phyloP scores from a whole-genome alignment of 2,888 invertebrate species.

The Sminthurides aquaticus region DNA sequence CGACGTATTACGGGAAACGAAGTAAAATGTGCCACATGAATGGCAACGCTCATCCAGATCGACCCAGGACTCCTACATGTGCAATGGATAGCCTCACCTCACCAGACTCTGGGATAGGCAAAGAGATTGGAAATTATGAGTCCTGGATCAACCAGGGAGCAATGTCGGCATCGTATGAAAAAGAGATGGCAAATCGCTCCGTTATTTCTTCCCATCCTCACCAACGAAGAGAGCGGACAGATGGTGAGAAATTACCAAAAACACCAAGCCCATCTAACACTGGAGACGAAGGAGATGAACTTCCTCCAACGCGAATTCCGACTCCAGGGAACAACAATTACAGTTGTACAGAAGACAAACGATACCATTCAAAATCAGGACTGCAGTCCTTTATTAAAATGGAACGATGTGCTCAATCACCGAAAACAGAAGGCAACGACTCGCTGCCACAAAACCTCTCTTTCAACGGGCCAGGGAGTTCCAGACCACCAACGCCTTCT shows the following conservation, averaged over 20 bases:
- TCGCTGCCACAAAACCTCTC: not conserved
- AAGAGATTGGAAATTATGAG: slow-evolving; percentile 27
- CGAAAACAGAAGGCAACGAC: not conserved
- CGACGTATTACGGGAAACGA: slow-evolving; percentile 4
- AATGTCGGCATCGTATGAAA: not conserved
- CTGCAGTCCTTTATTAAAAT: not conserved
- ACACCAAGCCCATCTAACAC: slow-evolving; percentile 41
- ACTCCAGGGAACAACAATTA: slow-evolving; percentile 21
- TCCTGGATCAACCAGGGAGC: slow-evolving; percentile 25
- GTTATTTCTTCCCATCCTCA: too few species aligned
- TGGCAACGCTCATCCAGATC: slow-evolving; percentile 32
- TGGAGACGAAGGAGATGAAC: slow-evolving; percentile 26
- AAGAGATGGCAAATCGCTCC: not conserved
- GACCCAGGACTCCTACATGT: slow-evolving; percentile 41
- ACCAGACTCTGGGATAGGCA: slow-evolving; percentile 75
- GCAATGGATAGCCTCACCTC: slow-evolving; percentile 67
- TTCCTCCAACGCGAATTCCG: slow-evolving; percentile 6
- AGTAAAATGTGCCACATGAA: not conserved
- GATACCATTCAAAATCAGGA: not conserved
- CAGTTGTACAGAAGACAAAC: not conserved
- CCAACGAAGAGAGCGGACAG: not conserved
- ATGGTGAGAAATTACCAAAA: slow-evolving; percentile 24
- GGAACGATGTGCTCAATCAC: not conserved
- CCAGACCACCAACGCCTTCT: slow-evolving; percentile 10
- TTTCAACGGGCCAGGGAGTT: not conserved